phyloP scores from a whole-genome alignment of 2,888 invertebrate genomes.

The Yponomeuta malinellus region DNA sequence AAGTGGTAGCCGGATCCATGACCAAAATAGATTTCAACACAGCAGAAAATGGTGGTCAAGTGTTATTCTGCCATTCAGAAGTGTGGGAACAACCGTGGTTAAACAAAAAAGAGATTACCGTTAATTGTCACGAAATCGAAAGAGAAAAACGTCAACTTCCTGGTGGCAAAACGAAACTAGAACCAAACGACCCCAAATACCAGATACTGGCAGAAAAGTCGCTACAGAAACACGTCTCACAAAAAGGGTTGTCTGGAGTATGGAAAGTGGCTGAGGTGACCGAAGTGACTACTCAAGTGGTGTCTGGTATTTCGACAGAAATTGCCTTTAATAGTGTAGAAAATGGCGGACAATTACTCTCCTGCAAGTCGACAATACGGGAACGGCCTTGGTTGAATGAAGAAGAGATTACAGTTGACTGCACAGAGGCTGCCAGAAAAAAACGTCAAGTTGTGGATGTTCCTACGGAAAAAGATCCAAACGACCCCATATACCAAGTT shows the following conservation, averaged over 20 bases:
- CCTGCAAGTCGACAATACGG: slow-evolving; percentile 34
- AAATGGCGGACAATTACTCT: too few species aligned
- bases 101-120: slow-evolving; percentile 28
- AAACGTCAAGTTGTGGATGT: slow-evolving; percentile 22
- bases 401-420: slow-evolving; percentile 30
- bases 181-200: slow-evolving; percentile 29
- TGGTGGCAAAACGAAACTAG: slow-evolving; percentile 19
- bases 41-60: slow-evolving; percentile 38
- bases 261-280: too few species aligned
- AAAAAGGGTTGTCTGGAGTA: too few species aligned
- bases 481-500: too few species aligned
- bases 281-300: too few species aligned
- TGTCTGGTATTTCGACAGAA: too few species aligned
- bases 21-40: slow-evolving; percentile 61
- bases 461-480: too few species aligned
- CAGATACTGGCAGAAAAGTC: neutral
- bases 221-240: neutral
- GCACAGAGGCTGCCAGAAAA: slow-evolving; percentile 19
- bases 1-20: slow-evolving; percentile 62
- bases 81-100: slow-evolving; percentile 28
- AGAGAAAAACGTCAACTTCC: slow-evolving; percentile 8
- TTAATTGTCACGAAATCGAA: slow-evolving; percentile 26
- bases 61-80: slow-evolving; percentile 24
- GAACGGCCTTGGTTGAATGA: slow-evolving; percentile 30
- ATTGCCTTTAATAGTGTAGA: too few species aligned